A percentile compares a stretch with the other conserved stretches of the same genome.
Conservation (phyloP, 2,888 invertebrate species). For the Erannis defoliaria region DNA sequence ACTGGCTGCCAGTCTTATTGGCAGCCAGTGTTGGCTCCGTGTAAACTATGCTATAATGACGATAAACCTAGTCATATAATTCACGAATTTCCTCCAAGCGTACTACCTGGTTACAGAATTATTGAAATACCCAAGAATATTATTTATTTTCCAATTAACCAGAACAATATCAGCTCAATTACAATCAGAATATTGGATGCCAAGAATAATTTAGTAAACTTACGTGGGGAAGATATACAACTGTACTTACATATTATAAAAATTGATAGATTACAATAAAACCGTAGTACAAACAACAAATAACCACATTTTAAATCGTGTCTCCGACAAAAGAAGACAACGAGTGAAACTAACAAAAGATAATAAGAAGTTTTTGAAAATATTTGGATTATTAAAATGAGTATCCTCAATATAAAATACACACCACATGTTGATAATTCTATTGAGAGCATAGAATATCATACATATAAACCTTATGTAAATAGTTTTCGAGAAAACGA, state of each 20-base stretch:
- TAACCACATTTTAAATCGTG: background rate
- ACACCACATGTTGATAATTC: background rate
- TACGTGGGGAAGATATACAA: conserved; percentile 3
- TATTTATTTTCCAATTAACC: background rate
- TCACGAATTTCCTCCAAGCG: conserved; percentile 1
- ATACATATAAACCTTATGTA: background rate
- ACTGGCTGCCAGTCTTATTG: conserved; percentile 1
- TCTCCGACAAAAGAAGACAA: background rate
- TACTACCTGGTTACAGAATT: background rate
- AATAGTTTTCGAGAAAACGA: background rate
- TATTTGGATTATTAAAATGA: conserved; percentile 1
- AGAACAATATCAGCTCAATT: background rate
- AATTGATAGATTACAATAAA: conserved; percentile 17
- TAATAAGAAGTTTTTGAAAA: background rate
- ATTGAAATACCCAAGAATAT: conserved; percentile 6
- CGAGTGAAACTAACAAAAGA: background rate
- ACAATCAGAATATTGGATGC: background rate
- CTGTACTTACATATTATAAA: conserved; percentile 3
- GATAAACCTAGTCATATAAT: conserved; percentile 3
- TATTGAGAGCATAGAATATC: background rate
- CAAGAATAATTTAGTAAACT: conserved; percentile 2
- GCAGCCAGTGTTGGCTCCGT: conserved; percentile 1
- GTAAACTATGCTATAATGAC: background rate
- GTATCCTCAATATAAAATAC: background rate
- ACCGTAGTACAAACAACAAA: background rate